Evolutionary conservation across 2,888 invertebrate genomes (phyloP).

Genomic region (Asteroscopus sphinx): DNA sequence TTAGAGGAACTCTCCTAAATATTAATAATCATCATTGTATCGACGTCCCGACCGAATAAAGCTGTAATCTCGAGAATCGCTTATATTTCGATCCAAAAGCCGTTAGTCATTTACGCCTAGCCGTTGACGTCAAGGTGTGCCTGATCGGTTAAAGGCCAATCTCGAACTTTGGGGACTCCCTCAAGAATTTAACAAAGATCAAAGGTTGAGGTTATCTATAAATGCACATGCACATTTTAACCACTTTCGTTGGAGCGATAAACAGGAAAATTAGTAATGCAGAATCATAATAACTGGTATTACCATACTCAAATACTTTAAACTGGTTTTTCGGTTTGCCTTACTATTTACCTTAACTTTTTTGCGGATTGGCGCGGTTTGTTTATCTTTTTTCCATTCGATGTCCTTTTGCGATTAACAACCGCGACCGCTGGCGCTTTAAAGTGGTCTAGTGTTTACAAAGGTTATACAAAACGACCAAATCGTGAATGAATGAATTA

Average conservation of each 20-base stretch:
- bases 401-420: background rate
- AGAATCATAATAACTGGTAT: background rate
- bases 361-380: conserved; percentile 10
- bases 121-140: no score
- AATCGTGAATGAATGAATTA: conserved; percentile 19
- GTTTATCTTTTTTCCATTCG: conserved; percentile 22
- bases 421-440: conserved; percentile 4
- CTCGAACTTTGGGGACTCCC: no score
- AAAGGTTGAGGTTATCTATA: background rate
- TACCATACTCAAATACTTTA: background rate
- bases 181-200: no score
- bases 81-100: no score
- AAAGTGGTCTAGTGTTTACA: conserved; percentile 5
- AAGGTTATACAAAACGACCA: conserved; percentile 16
- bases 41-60: no score
- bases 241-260: background rate
- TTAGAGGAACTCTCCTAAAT: no score
- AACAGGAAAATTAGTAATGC: background rate
- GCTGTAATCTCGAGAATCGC: no score
- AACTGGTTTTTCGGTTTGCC: conserved; percentile 19
- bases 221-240: background rate
- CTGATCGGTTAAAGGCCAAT: no score
- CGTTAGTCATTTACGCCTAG: no score
- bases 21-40: no score
- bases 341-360: conserved; percentile 25